These are phyloP conservation scores for Trematocara variabile DNA, from an alignment of 2,113 vertebrate species.

Conservation along the genomic window DNA sequence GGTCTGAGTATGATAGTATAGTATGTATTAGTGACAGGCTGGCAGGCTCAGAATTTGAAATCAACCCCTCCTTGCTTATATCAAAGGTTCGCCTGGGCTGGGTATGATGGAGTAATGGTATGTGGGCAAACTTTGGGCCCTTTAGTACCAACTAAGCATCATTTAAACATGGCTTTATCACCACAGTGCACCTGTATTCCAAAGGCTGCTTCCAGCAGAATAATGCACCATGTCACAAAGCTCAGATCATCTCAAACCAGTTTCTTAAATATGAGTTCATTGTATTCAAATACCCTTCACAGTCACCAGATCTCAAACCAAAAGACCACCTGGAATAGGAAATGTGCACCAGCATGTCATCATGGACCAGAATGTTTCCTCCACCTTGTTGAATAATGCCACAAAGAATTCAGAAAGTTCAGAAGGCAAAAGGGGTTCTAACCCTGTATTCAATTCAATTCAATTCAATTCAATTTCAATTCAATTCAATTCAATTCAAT, in stretches of 20 bases:
- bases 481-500: too few species aligned
- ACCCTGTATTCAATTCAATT: not conserved
- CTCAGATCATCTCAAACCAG: not conserved
- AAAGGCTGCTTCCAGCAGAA: not conserved
- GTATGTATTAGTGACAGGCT: not conserved
- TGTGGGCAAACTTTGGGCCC: not conserved
- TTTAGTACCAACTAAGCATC: not conserved
- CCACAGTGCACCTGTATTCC: not conserved
- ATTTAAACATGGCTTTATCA: not conserved
- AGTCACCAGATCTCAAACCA: not conserved
- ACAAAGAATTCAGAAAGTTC: not conserved
- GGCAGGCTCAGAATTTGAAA: not conserved
- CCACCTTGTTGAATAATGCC: not conserved
- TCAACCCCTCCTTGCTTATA: not conserved
- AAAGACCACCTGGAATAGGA: not conserved
- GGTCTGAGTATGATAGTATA: not conserved
- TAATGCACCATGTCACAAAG: not conserved
- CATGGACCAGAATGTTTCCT: not conserved
- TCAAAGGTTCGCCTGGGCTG: not conserved
- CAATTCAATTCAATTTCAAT: too few species aligned
- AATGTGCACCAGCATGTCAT: not conserved
- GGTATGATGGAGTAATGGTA: not conserved
- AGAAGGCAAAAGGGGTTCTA: not conserved
- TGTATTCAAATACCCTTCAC: not conserved
- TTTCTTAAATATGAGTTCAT: not conserved